These are phyloP conservation scores for Labeo catla DNA, from an alignment of 2,113 vertebrate genomes.

Conservation along the genomic window DNA sequence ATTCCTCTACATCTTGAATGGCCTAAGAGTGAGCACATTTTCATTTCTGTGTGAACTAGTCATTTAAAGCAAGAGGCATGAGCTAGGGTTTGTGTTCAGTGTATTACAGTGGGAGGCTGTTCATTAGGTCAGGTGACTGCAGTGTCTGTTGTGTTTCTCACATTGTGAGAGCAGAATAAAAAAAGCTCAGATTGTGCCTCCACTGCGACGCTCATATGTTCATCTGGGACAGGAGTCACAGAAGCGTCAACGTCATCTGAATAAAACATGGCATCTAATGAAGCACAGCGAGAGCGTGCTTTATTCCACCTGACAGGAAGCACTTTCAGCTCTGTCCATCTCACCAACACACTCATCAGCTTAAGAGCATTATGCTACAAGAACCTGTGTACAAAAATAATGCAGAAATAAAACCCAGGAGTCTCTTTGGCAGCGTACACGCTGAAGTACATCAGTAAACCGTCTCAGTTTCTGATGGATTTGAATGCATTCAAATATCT, in stretches of 20 bases:
- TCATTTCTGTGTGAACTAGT: too few species aligned
- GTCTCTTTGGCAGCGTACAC: neutral
- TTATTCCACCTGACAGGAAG: neutral
- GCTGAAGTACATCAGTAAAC: neutral
- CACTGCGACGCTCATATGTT: neutral
- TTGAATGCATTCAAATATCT: neutral
- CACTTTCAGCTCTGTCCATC: neutral
- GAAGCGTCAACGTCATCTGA: neutral
- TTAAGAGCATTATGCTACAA: too few species aligned
- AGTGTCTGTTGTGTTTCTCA: neutral
- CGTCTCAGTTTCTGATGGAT: neutral
- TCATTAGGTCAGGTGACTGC: conserved; percentile 10
- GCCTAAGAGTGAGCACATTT: too few species aligned
- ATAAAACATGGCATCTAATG: conserved; percentile 48
- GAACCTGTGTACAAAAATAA: too few species aligned
- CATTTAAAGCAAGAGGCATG: neutral
- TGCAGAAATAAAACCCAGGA: too few species aligned
- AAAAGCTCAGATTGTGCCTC: neutral
- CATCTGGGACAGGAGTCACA: neutral
- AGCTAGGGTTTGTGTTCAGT: neutral
- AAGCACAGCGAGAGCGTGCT: neutral
- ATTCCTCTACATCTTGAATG: too few species aligned
- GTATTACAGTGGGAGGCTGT: neutral
- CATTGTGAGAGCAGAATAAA: neutral
- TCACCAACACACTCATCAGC: conserved; percentile 11